These are phyloP conservation scores for Papilio helenus DNA, from an alignment of 1,140 invertebrate species.

Conservation along the genomic window DNA sequence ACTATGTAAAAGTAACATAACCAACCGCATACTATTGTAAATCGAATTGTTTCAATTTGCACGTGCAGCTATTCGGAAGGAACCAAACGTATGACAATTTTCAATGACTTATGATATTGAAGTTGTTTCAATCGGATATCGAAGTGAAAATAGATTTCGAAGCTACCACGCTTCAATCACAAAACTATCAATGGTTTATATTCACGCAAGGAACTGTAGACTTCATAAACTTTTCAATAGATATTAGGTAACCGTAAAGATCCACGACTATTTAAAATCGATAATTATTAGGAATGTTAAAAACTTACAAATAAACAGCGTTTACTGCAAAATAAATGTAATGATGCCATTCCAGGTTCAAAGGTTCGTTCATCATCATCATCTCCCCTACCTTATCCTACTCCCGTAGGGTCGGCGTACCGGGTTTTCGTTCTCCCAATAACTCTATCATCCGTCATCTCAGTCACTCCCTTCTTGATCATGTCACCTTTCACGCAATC, in stretches of 20 bases:
- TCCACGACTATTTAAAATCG: background rate
- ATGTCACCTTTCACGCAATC: too few relatives aligned
- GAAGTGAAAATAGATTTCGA: conserved; percentile 10
- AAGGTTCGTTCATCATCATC: too few relatives aligned
- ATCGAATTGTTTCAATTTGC: conserved; percentile 8
- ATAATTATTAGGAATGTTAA: background rate
- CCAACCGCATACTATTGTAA: background rate
- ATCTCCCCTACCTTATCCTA: too few relatives aligned
- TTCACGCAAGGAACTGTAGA: background rate
- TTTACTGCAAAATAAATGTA: background rate
- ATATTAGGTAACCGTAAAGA: background rate
- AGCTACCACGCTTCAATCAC: background rate
- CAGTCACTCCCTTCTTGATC: too few relatives aligned
- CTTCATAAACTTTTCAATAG: background rate
- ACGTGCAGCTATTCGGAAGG: conserved; percentile 8
- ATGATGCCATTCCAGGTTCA: background rate
- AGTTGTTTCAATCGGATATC: conserved; percentile 21
- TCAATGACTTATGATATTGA: background rate
- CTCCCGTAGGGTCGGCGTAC: too few relatives aligned
- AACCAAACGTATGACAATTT: conserved; percentile 10
- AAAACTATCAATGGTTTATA: background rate
- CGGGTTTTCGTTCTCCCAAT: too few relatives aligned
- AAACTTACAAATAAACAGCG: background rate
- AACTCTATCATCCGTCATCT: too few relatives aligned
- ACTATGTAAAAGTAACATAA: too few relatives aligned